A percentile compares a stretch with the other conserved stretches of the same genome.
phyloP scores from a whole-genome alignment of 1,140 invertebrate genomes.

The Formica selysi region DNA sequence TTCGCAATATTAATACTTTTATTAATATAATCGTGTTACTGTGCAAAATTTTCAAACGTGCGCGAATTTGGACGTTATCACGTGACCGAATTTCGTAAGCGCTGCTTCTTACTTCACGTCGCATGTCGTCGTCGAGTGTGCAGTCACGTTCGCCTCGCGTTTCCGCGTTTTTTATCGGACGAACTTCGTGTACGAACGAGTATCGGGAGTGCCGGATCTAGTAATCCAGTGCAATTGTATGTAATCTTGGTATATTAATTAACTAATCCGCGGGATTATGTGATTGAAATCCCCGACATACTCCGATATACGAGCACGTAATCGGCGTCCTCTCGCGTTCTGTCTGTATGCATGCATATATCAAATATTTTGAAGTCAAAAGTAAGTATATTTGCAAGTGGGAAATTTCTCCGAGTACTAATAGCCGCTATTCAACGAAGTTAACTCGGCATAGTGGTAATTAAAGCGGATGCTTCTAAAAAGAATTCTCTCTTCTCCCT shows the following conservation, averaged over 20 bases:
- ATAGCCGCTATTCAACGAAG: not conserved
- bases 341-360: not conserved
- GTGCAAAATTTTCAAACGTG: not conserved
- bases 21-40: not conserved
- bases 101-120: not conserved
- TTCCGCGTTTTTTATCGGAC: no score
- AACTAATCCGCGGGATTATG: no score
- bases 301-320: not conserved
- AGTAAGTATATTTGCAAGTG: not conserved
- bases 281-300: no score
- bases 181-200: no score
- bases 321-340: not conserved
- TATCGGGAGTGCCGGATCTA: no score
- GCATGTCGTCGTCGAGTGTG: not conserved
- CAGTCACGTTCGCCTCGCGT: no score
- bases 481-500: not conserved
- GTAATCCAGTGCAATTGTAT: not conserved
- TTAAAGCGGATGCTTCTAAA: not conserved
- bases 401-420: not conserved
- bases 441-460: not conserved
- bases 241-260: no score
- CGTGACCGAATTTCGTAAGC: not conserved
- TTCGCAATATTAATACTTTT: not conserved
- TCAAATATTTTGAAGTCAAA: not conserved
- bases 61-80: not conserved